These are phyloP conservation scores for Microctonus aethiopoides DNA, from an alignment of 2,888 invertebrate genomes.

Conservation along the genomic window DNA sequence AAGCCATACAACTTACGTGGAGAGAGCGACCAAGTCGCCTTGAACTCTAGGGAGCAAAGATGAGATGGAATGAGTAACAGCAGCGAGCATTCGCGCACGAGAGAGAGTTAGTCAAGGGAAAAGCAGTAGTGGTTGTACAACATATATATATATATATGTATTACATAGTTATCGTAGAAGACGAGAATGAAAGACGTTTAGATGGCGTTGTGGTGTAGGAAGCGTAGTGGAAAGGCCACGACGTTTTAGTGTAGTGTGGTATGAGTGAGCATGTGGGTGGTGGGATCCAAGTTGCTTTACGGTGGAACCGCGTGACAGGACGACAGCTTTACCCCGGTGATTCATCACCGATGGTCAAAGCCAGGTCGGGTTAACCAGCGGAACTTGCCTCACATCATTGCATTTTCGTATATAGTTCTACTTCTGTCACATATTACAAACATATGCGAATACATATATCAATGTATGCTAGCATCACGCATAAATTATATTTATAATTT, in stretches of 20 bases:
- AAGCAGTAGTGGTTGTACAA: neutral
- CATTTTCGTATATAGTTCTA: constrained; percentile 34
- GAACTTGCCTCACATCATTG: constrained; percentile 36
- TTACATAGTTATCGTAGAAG: neutral
- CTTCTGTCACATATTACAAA: constrained; percentile 42
- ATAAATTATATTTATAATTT: too few relatives aligned
- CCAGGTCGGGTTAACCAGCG: constrained; percentile 39
- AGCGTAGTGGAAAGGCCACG: neutral
- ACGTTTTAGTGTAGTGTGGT: constrained; percentile 2
- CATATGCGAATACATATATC: too few relatives aligned
- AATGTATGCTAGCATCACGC: too few relatives aligned
- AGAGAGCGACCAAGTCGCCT: constrained; percentile 1
- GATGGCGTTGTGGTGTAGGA: neutral
- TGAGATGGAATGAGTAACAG: neutral
- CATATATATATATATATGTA: too few relatives aligned
- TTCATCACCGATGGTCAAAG: constrained; percentile 44
- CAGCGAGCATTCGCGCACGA: neutral
- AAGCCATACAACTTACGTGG: constrained; percentile 25
- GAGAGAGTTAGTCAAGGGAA: neutral
- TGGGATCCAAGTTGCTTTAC: constrained; percentile 6
- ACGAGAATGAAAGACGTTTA: constrained; percentile 15
- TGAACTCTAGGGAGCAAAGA: constrained; percentile 16
- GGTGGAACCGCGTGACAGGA: constrained; percentile 38
- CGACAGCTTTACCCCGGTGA: constrained; percentile 42
- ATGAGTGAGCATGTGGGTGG: neutral